Evolutionary conservation across 2,113 vertebrate species (phyloP), one percentile per base, ranked within the genome.

Genomic region (Rhinogobius similis): DNA sequence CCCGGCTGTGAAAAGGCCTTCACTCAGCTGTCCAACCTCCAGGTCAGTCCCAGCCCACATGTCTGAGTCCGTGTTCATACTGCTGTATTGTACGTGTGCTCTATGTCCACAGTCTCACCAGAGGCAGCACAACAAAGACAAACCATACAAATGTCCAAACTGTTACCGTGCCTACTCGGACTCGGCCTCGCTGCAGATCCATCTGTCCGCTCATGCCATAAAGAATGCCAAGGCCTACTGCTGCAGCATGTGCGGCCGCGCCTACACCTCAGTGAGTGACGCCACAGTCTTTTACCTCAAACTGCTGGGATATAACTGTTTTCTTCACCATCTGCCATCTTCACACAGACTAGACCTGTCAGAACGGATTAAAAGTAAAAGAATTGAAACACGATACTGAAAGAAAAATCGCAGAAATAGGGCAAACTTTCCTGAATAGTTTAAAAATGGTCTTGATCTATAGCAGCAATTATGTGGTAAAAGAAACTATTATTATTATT

Each of bases 81-180:
- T 8, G 39, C 39, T 41, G 38, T 8, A 39, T 10, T 5, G 2
- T 2, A 2, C 29, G 32, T 41, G 12, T 41, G 2, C 12, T 20
- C 29, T 61, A 9, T 18, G 46, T 70, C 1, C 23, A 3, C 91
- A 98, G 98, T 99, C 98, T 86, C 98, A 99, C 92, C 98, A 99
- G 94, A 96, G 98, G 83, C 98, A 99, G 91, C 98, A 99, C 94
- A 99, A 99, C 91, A 99, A 99, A 95, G 98, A 99, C 90, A 99
- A 99, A 83, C 98, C 98, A 81, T 99, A 98, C 89, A 99, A 99
- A 92, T 99, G 98, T 95, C 97, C 98, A 21, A 99, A 99, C 93
- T 99, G 98, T 91, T 99, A 98, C 93, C 95, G 98, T 85, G 97
- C 98, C 39, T 99, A 99, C 91, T 94, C 97, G 0, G 97, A 99